These are phyloP conservation scores for Picus viridis DNA, from an alignment of 2,797 vertebrate species.

Conservation along the genomic window DNA sequence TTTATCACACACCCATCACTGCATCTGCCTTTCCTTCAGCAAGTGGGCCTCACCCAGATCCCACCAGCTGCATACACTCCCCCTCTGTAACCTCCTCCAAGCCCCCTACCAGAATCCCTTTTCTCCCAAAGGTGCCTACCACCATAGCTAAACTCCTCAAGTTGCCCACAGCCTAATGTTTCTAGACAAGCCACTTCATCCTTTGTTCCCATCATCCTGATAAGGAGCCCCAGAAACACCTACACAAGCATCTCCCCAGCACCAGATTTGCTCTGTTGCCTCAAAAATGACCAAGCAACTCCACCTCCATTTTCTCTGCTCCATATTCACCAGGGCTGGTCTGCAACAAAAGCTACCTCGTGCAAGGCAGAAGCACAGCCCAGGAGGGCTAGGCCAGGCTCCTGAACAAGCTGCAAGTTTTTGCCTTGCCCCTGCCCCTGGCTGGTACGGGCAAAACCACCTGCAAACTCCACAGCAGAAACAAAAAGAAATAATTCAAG, in stretches of 20 bases:
- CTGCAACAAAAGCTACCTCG: background rate
- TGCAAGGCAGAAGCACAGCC: background rate
- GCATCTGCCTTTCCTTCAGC: fast-evolving
- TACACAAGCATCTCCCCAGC: background rate
- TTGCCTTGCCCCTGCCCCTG: background rate
- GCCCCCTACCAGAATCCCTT: background rate
- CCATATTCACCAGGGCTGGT: background rate
- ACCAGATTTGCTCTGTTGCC: background rate
- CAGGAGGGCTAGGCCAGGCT: background rate
- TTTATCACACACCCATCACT: background rate
- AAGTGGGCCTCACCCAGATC: background rate
- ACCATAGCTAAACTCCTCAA: background rate
- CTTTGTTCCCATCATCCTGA: background rate
- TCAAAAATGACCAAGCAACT: background rate
- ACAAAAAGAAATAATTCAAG: background rate
- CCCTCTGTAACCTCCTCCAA: background rate
- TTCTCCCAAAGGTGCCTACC: background rate
- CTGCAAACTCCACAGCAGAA: background rate
- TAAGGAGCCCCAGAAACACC: background rate
- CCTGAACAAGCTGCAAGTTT: background rate
- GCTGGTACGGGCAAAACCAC: background rate
- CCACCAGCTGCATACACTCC: background rate
- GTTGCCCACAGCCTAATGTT: background rate
- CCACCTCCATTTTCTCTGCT: background rate
- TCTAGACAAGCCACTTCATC: background rate